These are phyloP conservation scores for Parotia lawesii DNA, from an alignment of 2,113 vertebrate genomes.

Conservation along the genomic window DNA sequence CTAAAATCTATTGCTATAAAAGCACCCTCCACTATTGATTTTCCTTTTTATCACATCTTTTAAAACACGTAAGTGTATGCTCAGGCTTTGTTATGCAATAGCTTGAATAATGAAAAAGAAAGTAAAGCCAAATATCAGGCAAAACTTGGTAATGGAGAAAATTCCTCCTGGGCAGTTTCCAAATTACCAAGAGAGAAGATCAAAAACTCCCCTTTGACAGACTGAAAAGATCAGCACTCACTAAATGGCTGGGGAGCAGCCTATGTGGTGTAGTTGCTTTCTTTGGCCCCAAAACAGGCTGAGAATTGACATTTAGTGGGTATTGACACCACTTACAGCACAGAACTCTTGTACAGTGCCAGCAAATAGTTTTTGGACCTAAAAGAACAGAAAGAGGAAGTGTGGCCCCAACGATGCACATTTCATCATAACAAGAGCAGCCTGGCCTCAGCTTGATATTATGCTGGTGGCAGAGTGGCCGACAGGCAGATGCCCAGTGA, in stretches of 20 bases:
- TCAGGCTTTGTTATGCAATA: not conserved
- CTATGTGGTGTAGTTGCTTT: not conserved
- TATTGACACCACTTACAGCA: not conserved
- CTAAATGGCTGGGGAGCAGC: not conserved
- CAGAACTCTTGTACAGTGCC: not conserved
- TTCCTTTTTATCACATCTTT: not conserved
- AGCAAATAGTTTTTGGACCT: not conserved
- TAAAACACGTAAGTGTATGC: not conserved
- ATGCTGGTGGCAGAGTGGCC: not conserved
- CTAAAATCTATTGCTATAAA: not conserved
- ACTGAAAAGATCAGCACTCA: not conserved
- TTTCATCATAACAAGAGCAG: not conserved
- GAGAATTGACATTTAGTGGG: not conserved
- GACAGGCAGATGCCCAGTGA: not conserved
- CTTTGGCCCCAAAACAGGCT: not conserved
- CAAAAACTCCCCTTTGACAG: fast-evolving
- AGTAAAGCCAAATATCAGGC: not conserved
- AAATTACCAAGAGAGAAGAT: not conserved
- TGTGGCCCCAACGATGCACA: fast-evolving
- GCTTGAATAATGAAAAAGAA: not conserved
- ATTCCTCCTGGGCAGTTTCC: not conserved
- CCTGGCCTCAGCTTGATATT: not conserved
- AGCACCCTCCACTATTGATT: not conserved
- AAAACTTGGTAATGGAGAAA: not conserved
- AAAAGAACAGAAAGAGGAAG: not conserved